These are phyloP conservation scores for Mico argentatus DNA, from an alignment of 2,797 vertebrate genomes.

Conservation along the genomic window DNA sequence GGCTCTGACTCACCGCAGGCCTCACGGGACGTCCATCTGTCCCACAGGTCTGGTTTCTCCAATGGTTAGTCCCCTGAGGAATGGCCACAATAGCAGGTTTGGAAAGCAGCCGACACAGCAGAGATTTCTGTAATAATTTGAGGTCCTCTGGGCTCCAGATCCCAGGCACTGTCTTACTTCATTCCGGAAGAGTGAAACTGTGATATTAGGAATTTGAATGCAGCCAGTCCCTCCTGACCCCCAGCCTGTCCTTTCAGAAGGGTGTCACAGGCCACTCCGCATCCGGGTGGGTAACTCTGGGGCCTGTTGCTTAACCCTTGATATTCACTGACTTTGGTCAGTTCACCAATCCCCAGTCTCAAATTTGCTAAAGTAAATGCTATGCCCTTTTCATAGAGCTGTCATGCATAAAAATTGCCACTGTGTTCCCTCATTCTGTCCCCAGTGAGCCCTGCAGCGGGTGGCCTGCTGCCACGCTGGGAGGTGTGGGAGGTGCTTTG, in stretches of 20 bases:
- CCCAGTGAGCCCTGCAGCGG: background rate
- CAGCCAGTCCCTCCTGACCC: background rate
- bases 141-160: background rate
- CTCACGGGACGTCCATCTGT: accelerated
- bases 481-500: background rate
- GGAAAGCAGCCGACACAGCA: background rate
- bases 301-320: constrained; percentile 63
- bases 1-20: background rate
- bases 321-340: constrained; percentile 67
- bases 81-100: background rate
- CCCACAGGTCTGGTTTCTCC: background rate
- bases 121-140: constrained; percentile 20
- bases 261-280: background rate
- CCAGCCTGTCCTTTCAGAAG: constrained; percentile 61
- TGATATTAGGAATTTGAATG: background rate
- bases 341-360: constrained; percentile 29
- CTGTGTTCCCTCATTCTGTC: background rate
- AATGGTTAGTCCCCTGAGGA: background rate
- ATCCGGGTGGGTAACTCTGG: background rate
- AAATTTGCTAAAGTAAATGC: constrained; percentile 64
- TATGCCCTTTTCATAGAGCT: constrained; percentile 73
- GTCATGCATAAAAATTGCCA: background rate
- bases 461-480: background rate
- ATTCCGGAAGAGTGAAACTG: background rate
- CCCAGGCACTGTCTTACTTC: background rate